Evolutionary conservation across 1,140 invertebrate species (phyloP).

Genomic region (Tribolium madens): DNA sequence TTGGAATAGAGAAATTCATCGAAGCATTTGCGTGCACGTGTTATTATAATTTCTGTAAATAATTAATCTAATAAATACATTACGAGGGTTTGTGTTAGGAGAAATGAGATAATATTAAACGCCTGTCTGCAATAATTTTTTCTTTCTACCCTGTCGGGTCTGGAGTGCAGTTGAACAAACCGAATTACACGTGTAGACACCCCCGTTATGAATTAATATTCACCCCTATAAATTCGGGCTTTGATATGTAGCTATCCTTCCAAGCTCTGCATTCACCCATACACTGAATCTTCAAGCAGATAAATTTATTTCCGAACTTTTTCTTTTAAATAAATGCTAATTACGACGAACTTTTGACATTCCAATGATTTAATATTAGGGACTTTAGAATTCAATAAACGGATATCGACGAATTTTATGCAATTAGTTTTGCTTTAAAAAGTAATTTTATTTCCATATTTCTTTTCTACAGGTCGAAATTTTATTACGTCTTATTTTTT

Average conservation of each 20-base stretch:
- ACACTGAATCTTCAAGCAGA: background rate
- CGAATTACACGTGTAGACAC: constrained; percentile 42
- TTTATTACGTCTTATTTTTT: background rate
- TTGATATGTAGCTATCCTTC: constrained; percentile 41
- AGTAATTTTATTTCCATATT: constrained; percentile 36
- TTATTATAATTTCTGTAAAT: background rate
- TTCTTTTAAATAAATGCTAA: constrained; percentile 44
- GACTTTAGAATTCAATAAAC: constrained; percentile 34
- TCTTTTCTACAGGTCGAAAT: background rate
- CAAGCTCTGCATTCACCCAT: background rate
- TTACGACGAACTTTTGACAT: constrained; percentile 40
- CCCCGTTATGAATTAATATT: constrained; percentile 22
- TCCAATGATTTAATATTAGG: constrained; percentile 39
- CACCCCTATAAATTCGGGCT: constrained; percentile 12
- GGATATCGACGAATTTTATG: constrained; percentile 37
- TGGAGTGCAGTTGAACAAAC: constrained; percentile 49
- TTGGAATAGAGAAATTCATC: constrained; percentile 9
- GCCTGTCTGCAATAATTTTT: background rate
- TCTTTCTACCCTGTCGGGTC: constrained; percentile 46
- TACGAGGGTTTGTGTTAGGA: constrained; percentile 5
- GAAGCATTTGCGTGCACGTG: constrained; percentile 8
- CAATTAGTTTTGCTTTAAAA: constrained; percentile 43
- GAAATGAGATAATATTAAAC: constrained; percentile 4
- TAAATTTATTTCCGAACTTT: constrained; percentile 36
- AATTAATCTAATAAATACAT: constrained; percentile 23